phyloP scores from a whole-genome alignment of 2,797 vertebrate genomes.

The Bryconaethiops microstoma region DNA sequence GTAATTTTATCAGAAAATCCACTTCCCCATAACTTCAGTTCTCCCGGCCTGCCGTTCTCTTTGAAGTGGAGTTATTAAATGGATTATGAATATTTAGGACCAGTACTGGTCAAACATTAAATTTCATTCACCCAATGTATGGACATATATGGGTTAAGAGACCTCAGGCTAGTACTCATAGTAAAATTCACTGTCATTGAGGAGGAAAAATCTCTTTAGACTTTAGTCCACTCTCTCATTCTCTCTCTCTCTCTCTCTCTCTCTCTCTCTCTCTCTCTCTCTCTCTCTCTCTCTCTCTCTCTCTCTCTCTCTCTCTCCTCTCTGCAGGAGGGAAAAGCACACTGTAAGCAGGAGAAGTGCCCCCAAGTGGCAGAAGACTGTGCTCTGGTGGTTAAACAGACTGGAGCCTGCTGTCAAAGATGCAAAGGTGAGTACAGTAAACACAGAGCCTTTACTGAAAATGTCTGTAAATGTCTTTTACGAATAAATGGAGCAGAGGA shows the following conservation, averaged over 20 bases:
- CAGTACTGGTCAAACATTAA: neutral
- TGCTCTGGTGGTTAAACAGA: constrained; percentile 93
- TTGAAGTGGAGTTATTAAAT: constrained; percentile 62
- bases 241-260: no score
- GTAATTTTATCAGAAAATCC: neutral
- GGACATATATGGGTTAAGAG: neutral
- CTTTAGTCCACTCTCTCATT: no score
- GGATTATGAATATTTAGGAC: neutral
- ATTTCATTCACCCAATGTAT: neutral
- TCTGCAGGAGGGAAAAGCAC: constrained; percentile 90
- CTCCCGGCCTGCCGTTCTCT: neutral
- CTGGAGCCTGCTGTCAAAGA: constrained; percentile 91
- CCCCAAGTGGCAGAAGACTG: constrained; percentile 88
- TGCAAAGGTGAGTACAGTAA: constrained; percentile 86
- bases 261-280: no score
- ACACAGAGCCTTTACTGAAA: no score
- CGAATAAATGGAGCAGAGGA: no score
- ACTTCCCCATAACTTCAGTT: neutral
- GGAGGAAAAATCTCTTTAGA: no score
- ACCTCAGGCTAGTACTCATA: no score
- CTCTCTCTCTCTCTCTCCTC: neutral
- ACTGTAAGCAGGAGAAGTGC: constrained; percentile 96
- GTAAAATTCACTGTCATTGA: no score
- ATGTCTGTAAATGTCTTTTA: neutral
- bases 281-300: no score